Conservation (phyloP, 2,888 invertebrate genomes). For the Andrena bucephala region DNA sequence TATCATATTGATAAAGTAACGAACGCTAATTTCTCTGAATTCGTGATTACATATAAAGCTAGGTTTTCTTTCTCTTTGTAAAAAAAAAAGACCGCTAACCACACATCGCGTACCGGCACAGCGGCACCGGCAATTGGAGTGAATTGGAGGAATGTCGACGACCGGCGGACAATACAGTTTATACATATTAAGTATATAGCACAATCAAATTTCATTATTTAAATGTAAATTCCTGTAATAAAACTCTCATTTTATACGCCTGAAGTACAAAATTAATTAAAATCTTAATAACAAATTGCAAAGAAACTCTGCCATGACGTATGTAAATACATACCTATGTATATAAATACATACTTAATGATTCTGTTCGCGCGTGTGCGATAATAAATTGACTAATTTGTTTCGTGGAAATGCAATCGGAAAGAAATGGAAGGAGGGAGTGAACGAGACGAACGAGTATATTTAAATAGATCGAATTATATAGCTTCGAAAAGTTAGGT, state of each 20-base stretch:
- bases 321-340: too few species aligned
- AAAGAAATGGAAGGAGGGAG: too few species aligned
- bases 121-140: slow-evolving; percentile 18
- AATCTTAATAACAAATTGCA: slow-evolving; percentile 9
- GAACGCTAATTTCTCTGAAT: neutral
- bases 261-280: slow-evolving; percentile 27
- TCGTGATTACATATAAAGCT: neutral
- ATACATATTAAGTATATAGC: too few species aligned
- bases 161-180: neutral
- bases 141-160: neutral
- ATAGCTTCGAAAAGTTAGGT: too few species aligned
- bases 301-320: neutral
- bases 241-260: neutral
- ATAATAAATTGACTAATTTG: too few species aligned
- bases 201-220: neutral
- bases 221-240: neutral
- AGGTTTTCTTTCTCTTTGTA: neutral
- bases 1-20: slow-evolving; percentile 5
- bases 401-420: too few species aligned
- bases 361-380: too few species aligned
- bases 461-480: too few species aligned
- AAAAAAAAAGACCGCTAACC: slow-evolving; percentile 12
- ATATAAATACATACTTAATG: neutral
- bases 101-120: slow-evolving; percentile 11
- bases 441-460: too few species aligned